A percentile compares a stretch with the other conserved stretches of the same genome.
Conservation (phyloP, 2,113 vertebrate species). For the Oxyura jamaicensis region DNA sequence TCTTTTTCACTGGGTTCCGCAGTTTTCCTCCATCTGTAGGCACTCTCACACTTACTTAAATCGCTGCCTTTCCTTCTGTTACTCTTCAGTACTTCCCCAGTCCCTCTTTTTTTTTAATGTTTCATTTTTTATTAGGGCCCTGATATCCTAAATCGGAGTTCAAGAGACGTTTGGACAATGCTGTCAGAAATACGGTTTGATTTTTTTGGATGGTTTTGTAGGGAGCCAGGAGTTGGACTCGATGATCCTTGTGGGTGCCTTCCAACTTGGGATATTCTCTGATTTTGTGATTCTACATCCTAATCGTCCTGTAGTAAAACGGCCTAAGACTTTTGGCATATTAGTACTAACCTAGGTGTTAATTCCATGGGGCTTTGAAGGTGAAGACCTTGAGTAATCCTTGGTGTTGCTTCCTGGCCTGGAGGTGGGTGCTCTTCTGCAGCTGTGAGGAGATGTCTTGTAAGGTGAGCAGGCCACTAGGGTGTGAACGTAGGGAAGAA, state of each 20-base stretch:
- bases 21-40: not conserved
- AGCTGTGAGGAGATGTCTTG: fast-evolving
- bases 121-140: not conserved
- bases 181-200: not conserved
- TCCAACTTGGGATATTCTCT: not conserved
- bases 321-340: not conserved
- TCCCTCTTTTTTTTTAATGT: not conserved
- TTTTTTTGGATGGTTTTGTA: not conserved
- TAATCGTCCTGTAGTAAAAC: not conserved
- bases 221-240: not conserved
- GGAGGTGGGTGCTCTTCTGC: not conserved
- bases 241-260: not conserved
- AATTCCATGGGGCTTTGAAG: not conserved
- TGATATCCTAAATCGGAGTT: not conserved
- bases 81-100: not conserved
- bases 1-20: not conserved
- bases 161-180: not conserved
- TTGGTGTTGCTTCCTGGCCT: fast-evolving
- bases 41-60: not conserved
- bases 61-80: not conserved
- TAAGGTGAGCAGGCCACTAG: not conserved
- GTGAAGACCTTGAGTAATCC: not conserved
- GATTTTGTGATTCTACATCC: not conserved
- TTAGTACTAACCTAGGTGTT: not conserved
- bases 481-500: not conserved